These are phyloP conservation scores for Rhynchophorus ferrugineus DNA, from an alignment of 1,140 invertebrate genomes.

Conservation along the genomic window DNA sequence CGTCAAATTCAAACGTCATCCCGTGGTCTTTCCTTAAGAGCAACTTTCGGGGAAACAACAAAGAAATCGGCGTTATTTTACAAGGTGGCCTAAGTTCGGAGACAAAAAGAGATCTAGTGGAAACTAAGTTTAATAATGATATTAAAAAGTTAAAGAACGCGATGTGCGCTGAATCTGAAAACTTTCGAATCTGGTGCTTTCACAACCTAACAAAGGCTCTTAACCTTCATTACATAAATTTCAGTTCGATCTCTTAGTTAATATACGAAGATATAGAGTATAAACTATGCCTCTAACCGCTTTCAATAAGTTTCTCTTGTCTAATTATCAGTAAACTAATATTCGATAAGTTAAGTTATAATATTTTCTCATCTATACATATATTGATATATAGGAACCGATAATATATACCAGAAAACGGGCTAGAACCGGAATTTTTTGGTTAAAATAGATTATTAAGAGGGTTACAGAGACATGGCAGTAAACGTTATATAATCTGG, in stretches of 20 bases:
- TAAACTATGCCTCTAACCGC: slow-evolving; percentile 8
- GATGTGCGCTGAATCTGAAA: background rate
- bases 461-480: no score
- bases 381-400: no score
- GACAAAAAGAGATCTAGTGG: background rate
- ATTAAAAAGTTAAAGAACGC: background rate
- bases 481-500: no score
- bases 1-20: no score
- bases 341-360: background rate
- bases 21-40: no score
- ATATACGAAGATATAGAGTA: slow-evolving; percentile 11
- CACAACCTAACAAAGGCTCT: background rate
- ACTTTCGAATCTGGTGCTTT: background rate
- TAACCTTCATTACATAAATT: background rate
- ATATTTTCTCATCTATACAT: background rate
- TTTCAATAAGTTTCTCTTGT: slow-evolving; percentile 8
- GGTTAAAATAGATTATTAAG: no score
- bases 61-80: no score
- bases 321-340: slow-evolving; percentile 9
- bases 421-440: no score
- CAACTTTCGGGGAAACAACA: no score
- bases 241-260: slow-evolving; percentile 4
- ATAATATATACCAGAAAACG: no score
- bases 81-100: background rate
- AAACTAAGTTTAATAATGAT: background rate